Percentiles rank a stretch among this genome's conserved stretches.
Evolutionary conservation across 1,140 invertebrate genomes (phyloP).

Genomic region (Stenopsyche tienmushanensis): DNA sequence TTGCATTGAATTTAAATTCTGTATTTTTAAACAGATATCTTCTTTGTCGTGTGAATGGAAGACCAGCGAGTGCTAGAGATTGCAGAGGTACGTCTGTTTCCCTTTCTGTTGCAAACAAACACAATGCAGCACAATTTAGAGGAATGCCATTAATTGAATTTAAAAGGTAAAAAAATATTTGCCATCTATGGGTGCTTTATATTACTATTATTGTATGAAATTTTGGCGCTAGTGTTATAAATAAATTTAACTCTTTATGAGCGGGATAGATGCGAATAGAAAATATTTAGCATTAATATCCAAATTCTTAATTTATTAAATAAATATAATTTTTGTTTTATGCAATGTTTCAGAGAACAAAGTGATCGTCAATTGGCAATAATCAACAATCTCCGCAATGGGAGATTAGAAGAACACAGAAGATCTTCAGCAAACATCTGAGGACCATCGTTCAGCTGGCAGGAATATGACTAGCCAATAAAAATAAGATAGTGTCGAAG

Average conservation of each 20-base stretch:
- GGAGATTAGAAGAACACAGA: conserved; percentile 30
- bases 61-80: conserved; percentile 18
- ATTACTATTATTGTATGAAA: not conserved
- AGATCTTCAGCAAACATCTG: conserved; percentile 37
- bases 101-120: conserved; percentile 35
- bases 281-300: conserved; percentile 10
- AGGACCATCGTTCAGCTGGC: conserved; percentile 39
- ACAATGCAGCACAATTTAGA: conserved; percentile 34
- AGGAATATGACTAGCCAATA: conserved; percentile 34
- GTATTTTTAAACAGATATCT: conserved; percentile 32
- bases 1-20: not conserved
- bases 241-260: too few species aligned
- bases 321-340: conserved; percentile 13
- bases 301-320: too few species aligned
- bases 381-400: conserved; percentile 26
- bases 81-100: conserved; percentile 36
- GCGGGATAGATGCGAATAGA: too few species aligned
- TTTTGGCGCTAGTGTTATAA: not conserved
- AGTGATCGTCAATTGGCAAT: conserved; percentile 17
- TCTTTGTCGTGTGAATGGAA: conserved; percentile 27
- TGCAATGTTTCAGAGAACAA: conserved; percentile 31
- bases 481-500: not conserved
- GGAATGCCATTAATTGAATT: conserved; percentile 36
- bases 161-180: conserved; percentile 28
- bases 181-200: not conserved